phyloP scores from a whole-genome alignment of 2,113 vertebrate genomes.

The Zingel zingel region DNA sequence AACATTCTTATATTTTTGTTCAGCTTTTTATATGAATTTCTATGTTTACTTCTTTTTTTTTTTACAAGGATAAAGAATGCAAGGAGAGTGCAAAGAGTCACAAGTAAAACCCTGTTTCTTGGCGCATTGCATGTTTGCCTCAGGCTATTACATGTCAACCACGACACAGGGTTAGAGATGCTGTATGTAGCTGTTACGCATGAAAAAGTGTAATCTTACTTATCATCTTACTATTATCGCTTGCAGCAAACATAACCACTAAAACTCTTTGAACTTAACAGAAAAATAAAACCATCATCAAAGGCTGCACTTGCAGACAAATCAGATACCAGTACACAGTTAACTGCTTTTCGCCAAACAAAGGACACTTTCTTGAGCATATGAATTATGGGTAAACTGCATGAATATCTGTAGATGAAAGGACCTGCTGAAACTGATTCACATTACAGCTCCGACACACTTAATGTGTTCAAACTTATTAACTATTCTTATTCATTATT shows the following conservation, averaged over 20 bases:
- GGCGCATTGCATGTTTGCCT: constrained; percentile 25
- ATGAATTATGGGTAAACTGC: neutral
- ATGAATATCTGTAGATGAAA: neutral
- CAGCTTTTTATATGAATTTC: neutral
- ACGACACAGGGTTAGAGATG: constrained; percentile 45
- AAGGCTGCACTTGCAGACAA: neutral
- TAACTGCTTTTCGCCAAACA: neutral
- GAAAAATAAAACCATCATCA: constrained; percentile 2
- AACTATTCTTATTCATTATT: neutral
- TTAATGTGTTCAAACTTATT: neutral
- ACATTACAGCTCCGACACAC: neutral
- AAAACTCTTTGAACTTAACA: neutral
- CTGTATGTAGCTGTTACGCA: constrained; percentile 2
- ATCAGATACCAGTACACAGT: neutral
- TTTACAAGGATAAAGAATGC: neutral
- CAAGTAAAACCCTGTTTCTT: neutral
- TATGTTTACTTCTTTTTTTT: neutral
- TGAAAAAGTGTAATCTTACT: neutral
- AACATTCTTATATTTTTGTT: constrained; percentile 2
- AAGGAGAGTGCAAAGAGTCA: neutral
- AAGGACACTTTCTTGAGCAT: neutral
- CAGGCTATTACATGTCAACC: constrained; percentile 45
- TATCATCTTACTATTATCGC: neutral
- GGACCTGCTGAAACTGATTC: neutral
- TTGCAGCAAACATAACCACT: neutral